Base-by-base conservation (phyloP, 2,888 invertebrate genomes). In the Lucinisca nassula region DNA sequence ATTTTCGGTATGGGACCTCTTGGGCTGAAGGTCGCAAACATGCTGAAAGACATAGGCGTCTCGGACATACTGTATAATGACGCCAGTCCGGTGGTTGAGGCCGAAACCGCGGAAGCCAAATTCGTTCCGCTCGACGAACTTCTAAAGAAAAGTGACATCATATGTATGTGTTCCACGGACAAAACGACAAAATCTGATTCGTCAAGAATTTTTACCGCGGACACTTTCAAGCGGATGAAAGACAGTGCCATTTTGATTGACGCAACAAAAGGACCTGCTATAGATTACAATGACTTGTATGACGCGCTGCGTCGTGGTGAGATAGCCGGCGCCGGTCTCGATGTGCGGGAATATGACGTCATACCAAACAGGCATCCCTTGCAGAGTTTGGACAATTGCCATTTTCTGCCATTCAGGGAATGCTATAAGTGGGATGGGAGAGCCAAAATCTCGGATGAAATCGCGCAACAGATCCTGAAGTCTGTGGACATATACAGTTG, bases 181-280 rank as follows among this genome's bases (percentile, higher is more conserved):
- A 98, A 97, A 0, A 0, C 97, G 98, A 94, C 98, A 98, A 0
- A 97, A 97, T 79, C 24, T n/a, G 77, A 40, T 4, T 45, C 45
- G 10, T 40, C 40, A 8, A 21, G 38, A 79, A 96, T 99, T 77
- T 98, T 99, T 93, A 98, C 98, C 95, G 97, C 97, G 87, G 96
- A 97, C 24, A 97, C 98, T 0, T 99, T 99, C 96, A 96, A 96
- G 4, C 97, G 97, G 95, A 99, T 99, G 99, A 99, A 99, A 95
- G 96, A 97, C 0, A 97, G 97, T 78, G 98, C 98, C 0, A 97
- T 99, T 83, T 98, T 99, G 95, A 97, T 99, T 0, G 99, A 99
- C 95, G 98, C 98, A 0, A 98, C 98, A 92, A 85, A 98, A 91
- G 97, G 97, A 58, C 94, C 92, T 8, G 88, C 96, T 4, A 95